Evolutionary conservation across 2,113 vertebrate genomes (phyloP).

Genomic region (Clupea harengus): DNA sequence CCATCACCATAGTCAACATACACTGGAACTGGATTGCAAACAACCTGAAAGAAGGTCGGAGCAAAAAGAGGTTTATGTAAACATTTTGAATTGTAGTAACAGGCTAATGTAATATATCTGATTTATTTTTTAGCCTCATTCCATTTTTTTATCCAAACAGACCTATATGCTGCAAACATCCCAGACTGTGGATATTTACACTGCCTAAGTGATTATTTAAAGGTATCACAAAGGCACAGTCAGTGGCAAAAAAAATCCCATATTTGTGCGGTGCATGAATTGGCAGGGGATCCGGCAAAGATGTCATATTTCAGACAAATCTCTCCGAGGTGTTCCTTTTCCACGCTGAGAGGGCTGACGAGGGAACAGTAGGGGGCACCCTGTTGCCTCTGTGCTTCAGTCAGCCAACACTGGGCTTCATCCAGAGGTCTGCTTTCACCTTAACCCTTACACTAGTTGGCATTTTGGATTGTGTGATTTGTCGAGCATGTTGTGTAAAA

Average conservation of each 20-base stretch:
- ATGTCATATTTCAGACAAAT: slow-evolving; percentile 11
- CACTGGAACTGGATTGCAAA: neutral
- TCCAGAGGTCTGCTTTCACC: neutral
- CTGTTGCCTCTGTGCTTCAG: slow-evolving; percentile 3
- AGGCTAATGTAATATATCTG: neutral
- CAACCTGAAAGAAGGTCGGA: neutral
- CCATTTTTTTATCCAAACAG: too few species aligned
- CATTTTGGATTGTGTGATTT: neutral
- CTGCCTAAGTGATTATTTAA: slow-evolving; percentile 3
- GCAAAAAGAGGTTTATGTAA: too few species aligned
- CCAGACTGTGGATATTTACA: neutral
- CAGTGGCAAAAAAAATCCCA: neutral
- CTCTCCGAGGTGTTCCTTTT: neutral
- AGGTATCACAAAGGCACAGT: neutral
- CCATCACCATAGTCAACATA: neutral
- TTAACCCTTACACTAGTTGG: neutral
- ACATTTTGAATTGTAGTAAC: neutral
- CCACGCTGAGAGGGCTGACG: neutral
- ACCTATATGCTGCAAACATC: neutral
- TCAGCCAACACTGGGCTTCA: neutral
- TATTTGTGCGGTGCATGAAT: neutral
- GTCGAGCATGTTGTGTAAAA: neutral
- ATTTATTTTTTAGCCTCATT: neutral
- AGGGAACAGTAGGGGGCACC: slow-evolving; percentile 3
- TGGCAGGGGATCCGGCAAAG: neutral